phyloP scores from a whole-genome alignment of 2,113 vertebrate species.

The Cnemophilus loriae region DNA sequence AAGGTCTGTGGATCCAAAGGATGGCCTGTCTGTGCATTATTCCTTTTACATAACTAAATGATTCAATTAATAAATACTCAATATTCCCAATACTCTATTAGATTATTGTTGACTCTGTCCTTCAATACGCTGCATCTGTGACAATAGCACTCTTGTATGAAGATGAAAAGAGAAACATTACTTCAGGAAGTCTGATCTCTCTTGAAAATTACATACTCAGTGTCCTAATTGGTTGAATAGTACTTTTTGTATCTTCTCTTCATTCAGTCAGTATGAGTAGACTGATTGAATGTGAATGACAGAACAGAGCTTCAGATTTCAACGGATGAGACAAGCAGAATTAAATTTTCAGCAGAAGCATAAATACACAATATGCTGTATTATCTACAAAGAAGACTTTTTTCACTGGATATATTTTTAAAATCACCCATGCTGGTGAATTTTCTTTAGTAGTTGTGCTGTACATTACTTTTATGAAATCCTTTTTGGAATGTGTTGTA shows the following conservation, averaged over 20 bases:
- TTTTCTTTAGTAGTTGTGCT: neutral
- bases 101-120: neutral
- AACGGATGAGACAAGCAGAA: neutral
- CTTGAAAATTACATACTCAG: neutral
- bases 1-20: neutral
- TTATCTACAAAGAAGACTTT: neutral
- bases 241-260: neutral
- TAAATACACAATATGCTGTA: neutral
- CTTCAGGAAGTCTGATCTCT: neutral
- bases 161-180: neutral
- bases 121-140: neutral
- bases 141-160: neutral
- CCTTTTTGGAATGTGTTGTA: neutral
- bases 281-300: neutral
- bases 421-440: neutral
- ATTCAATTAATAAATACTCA: neutral
- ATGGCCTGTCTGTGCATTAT: neutral
- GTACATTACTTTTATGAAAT: neutral
- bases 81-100: neutral
- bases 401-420: neutral
- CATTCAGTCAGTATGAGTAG: neutral
- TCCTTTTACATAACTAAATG: neutral
- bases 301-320: neutral
- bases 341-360: neutral
- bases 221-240: neutral